These are phyloP conservation scores for Daktulosphaira vitifoliae DNA, from an alignment of 1,140 invertebrate species.

Conservation along the genomic window DNA sequence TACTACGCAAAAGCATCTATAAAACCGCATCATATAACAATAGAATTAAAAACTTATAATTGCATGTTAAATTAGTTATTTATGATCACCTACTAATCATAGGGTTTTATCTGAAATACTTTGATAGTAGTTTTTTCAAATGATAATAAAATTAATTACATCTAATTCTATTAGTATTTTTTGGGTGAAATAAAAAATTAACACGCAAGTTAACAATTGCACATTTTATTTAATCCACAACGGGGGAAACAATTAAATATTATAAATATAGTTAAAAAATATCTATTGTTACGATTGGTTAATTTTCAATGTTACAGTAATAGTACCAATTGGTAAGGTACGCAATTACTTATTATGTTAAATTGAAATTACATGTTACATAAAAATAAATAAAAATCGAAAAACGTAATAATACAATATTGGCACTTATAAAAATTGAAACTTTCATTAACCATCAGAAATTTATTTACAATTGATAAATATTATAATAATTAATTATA, in stretches of 20 bases:
- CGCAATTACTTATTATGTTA: conserved; percentile 4
- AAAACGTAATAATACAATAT: conserved; percentile 29
- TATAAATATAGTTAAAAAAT: conserved; percentile 34
- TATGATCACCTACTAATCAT: no score
- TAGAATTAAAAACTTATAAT: no score
- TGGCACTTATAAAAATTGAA: conserved; percentile 26
- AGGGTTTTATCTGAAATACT: no score
- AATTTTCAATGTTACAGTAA: conserved; percentile 29
- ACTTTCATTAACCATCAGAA: conserved; percentile 17
- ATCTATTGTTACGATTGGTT: conserved; percentile 31
- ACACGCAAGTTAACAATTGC: conserved; percentile 24
- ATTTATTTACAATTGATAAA: no score
- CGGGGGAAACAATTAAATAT: conserved; percentile 30
- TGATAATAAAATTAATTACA: no score
- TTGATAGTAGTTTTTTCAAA: no score
- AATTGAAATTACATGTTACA: conserved; percentile 28
- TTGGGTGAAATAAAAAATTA: background rate
- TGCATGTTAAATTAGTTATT: no score
- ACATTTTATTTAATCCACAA: conserved; percentile 31
- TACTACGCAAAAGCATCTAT: no score
- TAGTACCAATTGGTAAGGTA: conserved; percentile 3
- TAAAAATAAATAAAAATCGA: conserved; percentile 17
- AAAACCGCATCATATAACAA: no score
- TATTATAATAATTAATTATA: no score
- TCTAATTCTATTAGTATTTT: no score